Evolutionary conservation across 2,888 invertebrate genomes (phyloP), one percentile per base, ranked within the genome.

Genomic region (Euclidia mi): DNA sequence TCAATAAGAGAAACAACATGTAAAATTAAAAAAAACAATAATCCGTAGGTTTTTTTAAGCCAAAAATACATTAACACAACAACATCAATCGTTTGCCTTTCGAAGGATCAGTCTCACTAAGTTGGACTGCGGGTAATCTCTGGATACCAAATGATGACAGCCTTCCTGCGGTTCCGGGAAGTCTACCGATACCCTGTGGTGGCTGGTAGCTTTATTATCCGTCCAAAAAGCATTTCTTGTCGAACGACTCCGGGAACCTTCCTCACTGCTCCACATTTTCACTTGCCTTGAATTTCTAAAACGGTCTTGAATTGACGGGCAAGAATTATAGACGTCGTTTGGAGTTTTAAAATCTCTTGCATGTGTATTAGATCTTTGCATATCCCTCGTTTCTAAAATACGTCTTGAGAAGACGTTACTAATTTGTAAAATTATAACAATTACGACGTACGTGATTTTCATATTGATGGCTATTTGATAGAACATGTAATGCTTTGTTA

Each of bases 101-200:
- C 46, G 42, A 7, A 17, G 12, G 6, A 42, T 2, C 6, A 65
- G 25, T 18, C 65, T 42, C 1, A 73, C 43, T 10, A 72, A 10
- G 55, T 82, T 81, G 1, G 82, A 67, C 0, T 62, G 52, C 9
- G 84, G 82, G 41, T 76, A 84, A 46, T 84, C 84, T 17, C 69
- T 62, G 0, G 84, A 84, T 9, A 84, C 67, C 2, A 71, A 49
- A 38, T 81, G 77, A 40, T 60, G 78, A 31, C 72, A 71, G 0
- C 77, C 76, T 25, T 55, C 52, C n/a, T 52, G 59, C 0, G 12
- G 2, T 14, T 77, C 77, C 2, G 80, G 80, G 42, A 57, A 79
- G 44, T 84, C 82, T 57, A 79, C 75, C 0, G 84, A 82, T 1
- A 84, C 73, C 34, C 65, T 82, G 29, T 76, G 70, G 45, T 76